Evolutionary conservation across 2,888 invertebrate genomes (phyloP), one percentile per base, ranked within the genome.

Genomic region (Dinocampus coccinellae): DNA sequence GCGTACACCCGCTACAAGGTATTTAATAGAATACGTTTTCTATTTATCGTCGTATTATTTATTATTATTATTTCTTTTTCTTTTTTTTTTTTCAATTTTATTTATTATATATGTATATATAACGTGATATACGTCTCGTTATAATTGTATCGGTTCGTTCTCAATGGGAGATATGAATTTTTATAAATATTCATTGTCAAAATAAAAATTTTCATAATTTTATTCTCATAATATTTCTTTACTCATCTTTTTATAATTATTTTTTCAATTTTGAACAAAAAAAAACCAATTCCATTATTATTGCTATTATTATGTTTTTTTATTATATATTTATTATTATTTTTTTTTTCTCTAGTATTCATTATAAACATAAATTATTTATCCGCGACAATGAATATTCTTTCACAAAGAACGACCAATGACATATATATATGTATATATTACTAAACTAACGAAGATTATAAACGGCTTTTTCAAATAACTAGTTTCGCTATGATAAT

Each of bases 1-100:
- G 80, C 82, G 80, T 84, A 84, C 83, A 83, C 76, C 84, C 82
- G 79, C 80, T 80, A 80, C 82, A 81, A 82, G 83, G 82, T 84
- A 83, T 83, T 84, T 83, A 80, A 82, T 81, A 82, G 75, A 79
- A 79, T 82, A 83, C 82, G 81, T 77, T 79, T 16, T 79, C 84
- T 85, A 84, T 82, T 79, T 83, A 83, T 83, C 81, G 82, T 83
- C 83, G 81, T 81, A 67, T 72, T 64, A 24, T 70, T 73, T 53
- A 70, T 71, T 47, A 53, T 39, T 26, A 55, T 58, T 67, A 36
- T 64, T 66, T 64, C 24, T 20, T 71, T 57, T 55, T 42, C n/a
- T n/a, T n/a, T n/a, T n/a, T n/a, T n/a, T n/a, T n/a, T n/a, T n/a
- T n/a, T n/a, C n/a, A n/a, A n/a, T n/a, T 65, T 69, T 65, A 70